phyloP scores from a whole-genome alignment of 1,140 invertebrate genomes.

The Atta texana region DNA sequence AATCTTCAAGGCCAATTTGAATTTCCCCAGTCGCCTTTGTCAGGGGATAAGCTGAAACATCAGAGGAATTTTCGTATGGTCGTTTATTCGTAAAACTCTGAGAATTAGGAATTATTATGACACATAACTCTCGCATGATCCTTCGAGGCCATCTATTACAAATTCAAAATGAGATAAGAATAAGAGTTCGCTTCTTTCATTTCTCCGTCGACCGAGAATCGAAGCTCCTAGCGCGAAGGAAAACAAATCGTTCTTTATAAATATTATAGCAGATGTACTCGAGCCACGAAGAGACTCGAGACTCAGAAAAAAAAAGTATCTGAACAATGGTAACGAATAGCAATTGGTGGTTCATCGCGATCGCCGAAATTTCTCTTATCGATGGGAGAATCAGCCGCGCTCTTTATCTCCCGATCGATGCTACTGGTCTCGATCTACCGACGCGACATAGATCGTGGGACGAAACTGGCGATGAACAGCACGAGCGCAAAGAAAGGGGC shows the following conservation, averaged over 20 bases:
- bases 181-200: constrained; percentile 65
- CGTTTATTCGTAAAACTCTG: constrained; percentile 40
- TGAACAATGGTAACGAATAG: constrained; percentile 7
- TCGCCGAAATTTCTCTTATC: constrained; percentile 51
- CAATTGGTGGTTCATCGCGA: constrained; percentile 26
- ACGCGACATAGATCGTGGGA: background rate
- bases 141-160: constrained; percentile 50
- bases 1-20: constrained; percentile 12
- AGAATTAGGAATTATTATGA: constrained; percentile 9
- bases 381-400: constrained; percentile 39
- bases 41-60: constrained; percentile 43
- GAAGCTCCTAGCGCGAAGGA: constrained; percentile 67
- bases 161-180: constrained; percentile 12
- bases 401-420: constrained; percentile 51
- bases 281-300: constrained; percentile 31
- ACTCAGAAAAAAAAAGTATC: constrained; percentile 20
- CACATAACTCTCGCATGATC: constrained; percentile 53
- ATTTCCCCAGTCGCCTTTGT: constrained; percentile 64
- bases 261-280: constrained; percentile 51
- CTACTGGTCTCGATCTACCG: constrained; percentile 35
- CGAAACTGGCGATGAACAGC: background rate
- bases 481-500: background rate
- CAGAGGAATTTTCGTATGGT: constrained; percentile 50
- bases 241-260: constrained; percentile 52
- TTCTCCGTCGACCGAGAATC: constrained; percentile 71